Evolutionary conservation across 1,140 invertebrate genomes (phyloP).

Genomic region (Ostrea denselamellosa): DNA sequence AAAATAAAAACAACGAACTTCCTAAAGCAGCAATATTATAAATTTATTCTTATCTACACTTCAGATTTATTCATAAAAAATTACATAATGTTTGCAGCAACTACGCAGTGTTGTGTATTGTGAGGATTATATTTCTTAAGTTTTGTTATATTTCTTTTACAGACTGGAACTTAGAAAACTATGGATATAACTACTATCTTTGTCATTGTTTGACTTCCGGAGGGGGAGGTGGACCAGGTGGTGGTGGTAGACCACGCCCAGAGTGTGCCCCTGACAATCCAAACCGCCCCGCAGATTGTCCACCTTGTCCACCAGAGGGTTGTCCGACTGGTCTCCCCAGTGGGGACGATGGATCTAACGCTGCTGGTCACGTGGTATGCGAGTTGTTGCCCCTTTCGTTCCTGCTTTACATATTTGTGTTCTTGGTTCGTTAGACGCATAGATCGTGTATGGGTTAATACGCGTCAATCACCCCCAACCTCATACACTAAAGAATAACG

Average conservation of each 20-base stretch:
- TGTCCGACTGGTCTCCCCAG: background rate
- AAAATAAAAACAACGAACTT: too few species aligned
- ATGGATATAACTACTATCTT: background rate
- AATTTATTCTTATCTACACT: too few species aligned
- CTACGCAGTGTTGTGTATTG: too few species aligned
- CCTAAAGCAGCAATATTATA: too few species aligned
- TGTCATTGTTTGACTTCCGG: constrained; percentile 1
- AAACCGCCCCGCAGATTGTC: constrained; percentile 5
- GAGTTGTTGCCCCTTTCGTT: background rate
- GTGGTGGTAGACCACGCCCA: background rate
- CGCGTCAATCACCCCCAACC: too few species aligned
- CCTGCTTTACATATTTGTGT: background rate
- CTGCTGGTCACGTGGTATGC: background rate
- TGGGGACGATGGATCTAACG: background rate
- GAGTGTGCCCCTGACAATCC: constrained; percentile 23
- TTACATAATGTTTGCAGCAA: too few species aligned
- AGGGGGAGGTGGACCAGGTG: background rate
- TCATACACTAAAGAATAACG: too few species aligned
- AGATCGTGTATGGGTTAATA: too few species aligned
- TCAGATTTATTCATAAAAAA: too few species aligned
- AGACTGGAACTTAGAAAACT: constrained; percentile 12
- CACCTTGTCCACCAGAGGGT: background rate
- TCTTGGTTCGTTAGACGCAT: too few species aligned
- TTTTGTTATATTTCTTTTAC: background rate
- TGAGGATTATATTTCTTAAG: too few species aligned